A percentile compares a stretch with the other conserved stretches of the same genome.
phyloP scores from a whole-genome alignment of 2,797 vertebrate species.

The Lagorchestes hirsutus region DNA sequence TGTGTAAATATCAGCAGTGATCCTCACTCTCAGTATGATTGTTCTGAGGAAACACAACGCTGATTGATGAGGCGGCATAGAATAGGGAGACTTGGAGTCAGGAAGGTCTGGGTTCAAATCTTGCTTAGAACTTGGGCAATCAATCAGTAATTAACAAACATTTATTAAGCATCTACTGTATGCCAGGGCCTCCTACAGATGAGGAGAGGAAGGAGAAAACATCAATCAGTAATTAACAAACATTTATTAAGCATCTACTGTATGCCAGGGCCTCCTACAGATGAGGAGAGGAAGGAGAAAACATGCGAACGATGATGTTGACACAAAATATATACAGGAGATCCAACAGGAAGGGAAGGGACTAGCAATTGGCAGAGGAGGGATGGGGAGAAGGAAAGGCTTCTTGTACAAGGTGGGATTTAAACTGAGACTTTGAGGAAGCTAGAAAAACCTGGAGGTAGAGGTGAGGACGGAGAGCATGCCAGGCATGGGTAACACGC shows the following conservation, averaged over 20 bases:
- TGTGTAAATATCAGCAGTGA: neutral
- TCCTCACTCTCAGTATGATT: neutral
- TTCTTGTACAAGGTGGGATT: neutral
- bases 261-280: neutral
- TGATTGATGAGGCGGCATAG: neutral
- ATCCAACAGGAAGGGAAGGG: neutral
- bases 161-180: neutral
- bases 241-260: neutral
- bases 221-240: no score
- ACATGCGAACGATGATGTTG: neutral
- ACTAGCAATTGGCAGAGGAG: neutral
- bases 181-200: neutral
- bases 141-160: neutral
- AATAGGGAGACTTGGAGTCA: neutral
- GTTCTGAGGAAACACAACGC: neutral
- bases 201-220: neutral
- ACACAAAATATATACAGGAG: neutral
- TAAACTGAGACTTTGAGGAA: neutral
- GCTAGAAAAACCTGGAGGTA: neutral
- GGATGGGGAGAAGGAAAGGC: neutral
- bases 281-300: neutral
- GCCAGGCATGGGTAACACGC: neutral
- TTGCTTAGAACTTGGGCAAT: neutral
- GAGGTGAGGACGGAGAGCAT: neutral
- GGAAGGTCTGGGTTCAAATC: neutral